A percentile compares a stretch with the other conserved stretches of the same genome.
phyloP scores from a whole-genome alignment of 2,113 vertebrate species.

The Peucedramus taeniatus region DNA sequence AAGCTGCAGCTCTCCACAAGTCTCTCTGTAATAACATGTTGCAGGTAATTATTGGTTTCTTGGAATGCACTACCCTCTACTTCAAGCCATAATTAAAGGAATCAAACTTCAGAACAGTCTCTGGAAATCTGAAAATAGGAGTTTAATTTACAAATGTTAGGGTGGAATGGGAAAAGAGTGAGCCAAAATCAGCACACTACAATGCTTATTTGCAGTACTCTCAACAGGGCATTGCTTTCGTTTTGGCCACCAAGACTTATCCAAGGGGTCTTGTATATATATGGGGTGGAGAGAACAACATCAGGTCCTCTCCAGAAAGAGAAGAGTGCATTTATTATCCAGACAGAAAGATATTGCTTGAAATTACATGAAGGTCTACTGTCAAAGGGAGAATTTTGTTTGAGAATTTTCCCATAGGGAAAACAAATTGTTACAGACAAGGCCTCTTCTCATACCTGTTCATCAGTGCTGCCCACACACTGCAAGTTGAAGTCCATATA shows the following conservation, averaged over 20 bases:
- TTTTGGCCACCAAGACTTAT: background rate
- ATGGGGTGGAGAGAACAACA: background rate
- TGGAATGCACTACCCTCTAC: slow-evolving; percentile 59
- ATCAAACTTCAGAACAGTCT: slow-evolving; percentile 55
- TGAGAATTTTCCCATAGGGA: background rate
- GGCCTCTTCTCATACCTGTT: background rate
- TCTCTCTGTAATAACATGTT: slow-evolving; percentile 67
- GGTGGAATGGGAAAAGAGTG: slow-evolving; percentile 52
- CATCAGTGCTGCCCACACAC: background rate
- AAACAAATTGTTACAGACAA: background rate
- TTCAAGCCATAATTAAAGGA: slow-evolving; percentile 77
- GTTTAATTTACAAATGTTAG: slow-evolving; percentile 66
- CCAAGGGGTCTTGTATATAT: background rate
- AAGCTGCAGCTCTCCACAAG: slow-evolving; percentile 54
- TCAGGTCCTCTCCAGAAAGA: background rate
- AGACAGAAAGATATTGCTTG: background rate
- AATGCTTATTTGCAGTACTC: background rate
- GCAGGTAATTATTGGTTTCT: slow-evolving; percentile 70
- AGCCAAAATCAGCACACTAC: slow-evolving; percentile 58
- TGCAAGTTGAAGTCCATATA: background rate
- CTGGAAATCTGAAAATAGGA: slow-evolving; percentile 75
- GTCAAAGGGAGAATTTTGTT: background rate
- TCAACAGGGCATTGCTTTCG: background rate
- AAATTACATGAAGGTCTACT: background rate
- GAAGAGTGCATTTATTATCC: background rate